Conservation (phyloP, 2,888 invertebrate genomes). For the Heliconius ismenius region DNA sequence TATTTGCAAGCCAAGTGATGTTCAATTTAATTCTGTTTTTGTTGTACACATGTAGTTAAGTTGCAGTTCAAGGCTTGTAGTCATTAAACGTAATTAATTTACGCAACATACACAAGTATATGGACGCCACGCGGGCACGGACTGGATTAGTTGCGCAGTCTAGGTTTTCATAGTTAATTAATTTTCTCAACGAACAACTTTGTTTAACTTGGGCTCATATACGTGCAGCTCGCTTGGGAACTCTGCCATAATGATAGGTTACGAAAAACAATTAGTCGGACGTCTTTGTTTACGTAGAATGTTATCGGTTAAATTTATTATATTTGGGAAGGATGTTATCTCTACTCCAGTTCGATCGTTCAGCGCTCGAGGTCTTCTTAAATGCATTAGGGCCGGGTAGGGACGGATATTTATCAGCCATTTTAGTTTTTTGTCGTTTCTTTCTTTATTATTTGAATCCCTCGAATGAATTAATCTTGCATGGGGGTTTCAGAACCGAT, state of each 20-base stretch:
- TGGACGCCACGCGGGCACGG: slow-evolving; percentile 26
- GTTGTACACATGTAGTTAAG: slow-evolving; percentile 3
- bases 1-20: neutral
- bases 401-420: slow-evolving; percentile 72
- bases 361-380: slow-evolving; percentile 53
- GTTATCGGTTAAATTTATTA: slow-evolving; percentile 78
- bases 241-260: slow-evolving; percentile 72
- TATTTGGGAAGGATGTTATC: slow-evolving; percentile 77
- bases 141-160: slow-evolving; percentile 43
- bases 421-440: slow-evolving; percentile 77
- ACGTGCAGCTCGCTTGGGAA: slow-evolving; percentile 51
- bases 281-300: slow-evolving; percentile 66
- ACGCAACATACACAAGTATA: slow-evolving; percentile 35
- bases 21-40: slow-evolving; percentile 15
- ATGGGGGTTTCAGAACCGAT: slow-evolving; percentile 74
- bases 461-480: slow-evolving; percentile 79
- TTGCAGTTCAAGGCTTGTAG: slow-evolving; percentile 33
- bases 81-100: slow-evolving; percentile 42
- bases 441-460: slow-evolving; percentile 76
- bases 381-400: slow-evolving; percentile 69
- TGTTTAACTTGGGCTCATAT: slow-evolving; percentile 44
- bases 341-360: slow-evolving; percentile 58
- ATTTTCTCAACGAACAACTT: slow-evolving; percentile 46
- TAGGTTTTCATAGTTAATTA: slow-evolving; percentile 47
- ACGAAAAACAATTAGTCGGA: slow-evolving; percentile 73